Base-by-base conservation (phyloP, 2,888 invertebrate species). In the Priapulus caudatus region DNA sequence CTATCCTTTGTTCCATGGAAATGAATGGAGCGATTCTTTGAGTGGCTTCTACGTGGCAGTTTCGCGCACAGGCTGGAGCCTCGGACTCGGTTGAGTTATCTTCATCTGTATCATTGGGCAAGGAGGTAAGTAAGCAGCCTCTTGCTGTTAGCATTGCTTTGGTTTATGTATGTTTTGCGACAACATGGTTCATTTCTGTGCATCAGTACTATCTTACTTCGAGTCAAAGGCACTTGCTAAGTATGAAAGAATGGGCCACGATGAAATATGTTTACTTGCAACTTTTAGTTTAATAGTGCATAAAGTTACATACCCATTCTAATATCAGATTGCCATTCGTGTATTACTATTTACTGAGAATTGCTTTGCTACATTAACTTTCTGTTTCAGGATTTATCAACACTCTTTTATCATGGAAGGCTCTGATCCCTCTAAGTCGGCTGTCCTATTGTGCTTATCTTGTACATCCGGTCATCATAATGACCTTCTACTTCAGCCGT, bases 41-140 rank as follows among this genome's bases (percentile, higher is more conserved):
- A 33, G n/a, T 33, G 33, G 33, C n/a, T 33, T 33, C n/a, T 33
- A 33, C 33, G 33, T n/a, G 10, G 33, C 10, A 10, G 33, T 33
- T 33, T 33, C 33, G 10, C 10, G 33, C 10, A 33, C n/a, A n/a
- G 33, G 33, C 33, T 33, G 33, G 33, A 33, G 33, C 33, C 10
- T 33, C n/a, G 33, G 33, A 33, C 10, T 33, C 10, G 33, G 10
- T 33, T 33, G 33, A n/a, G 33, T 33, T n/a, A 33, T 33, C 33
- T 33, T 33, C n/a, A n/a, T n/a, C n/a, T 33, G 33, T 33, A n/a
- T 33, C 33, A 33, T n/a, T 33, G 33, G 33, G n/a, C n/a, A 33
- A 10, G 33, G 33, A n/a, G 33, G 33, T 33, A 33, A 10, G 10
- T 33, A 10, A 10, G n/a, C 10, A 10, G 10, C 10, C 33, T 33